These are phyloP conservation scores for Syngnathoides biaculeatus DNA, from an alignment of 2,113 vertebrate species.

Conservation along the genomic window DNA sequence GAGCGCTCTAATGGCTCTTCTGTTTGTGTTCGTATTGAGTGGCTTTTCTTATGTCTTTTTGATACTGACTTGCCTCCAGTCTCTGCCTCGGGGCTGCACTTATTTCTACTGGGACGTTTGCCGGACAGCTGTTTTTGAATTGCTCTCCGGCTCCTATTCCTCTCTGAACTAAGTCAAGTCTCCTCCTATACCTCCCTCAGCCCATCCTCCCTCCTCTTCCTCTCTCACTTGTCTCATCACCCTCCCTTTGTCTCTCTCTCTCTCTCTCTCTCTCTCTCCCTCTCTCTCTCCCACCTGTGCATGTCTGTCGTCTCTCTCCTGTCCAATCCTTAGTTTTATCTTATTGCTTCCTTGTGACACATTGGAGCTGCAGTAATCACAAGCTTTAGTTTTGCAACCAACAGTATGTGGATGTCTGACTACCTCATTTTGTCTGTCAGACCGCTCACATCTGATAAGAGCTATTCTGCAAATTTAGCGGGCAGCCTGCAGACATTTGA, in stretches of 20 bases:
- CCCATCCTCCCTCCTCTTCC: constrained; percentile 17
- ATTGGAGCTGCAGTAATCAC: constrained; percentile 27
- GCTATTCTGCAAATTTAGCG: constrained; percentile 38
- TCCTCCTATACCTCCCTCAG: constrained; percentile 59
- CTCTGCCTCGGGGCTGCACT: constrained; percentile 55
- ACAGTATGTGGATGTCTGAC: constrained; percentile 15
- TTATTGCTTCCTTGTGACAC: constrained; percentile 28
- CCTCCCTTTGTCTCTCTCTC: constrained; percentile 11
- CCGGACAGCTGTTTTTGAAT: constrained; percentile 77
- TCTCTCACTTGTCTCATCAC: constrained; percentile 26
- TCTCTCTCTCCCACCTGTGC: constrained; percentile 68
- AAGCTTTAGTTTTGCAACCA: constrained; percentile 18
- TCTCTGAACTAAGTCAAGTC: constrained; percentile 57
- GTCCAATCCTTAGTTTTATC: constrained; percentile 26
- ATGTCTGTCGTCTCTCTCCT: constrained; percentile 49
- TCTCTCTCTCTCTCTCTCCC: constrained; percentile 14
- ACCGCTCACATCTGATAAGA: constrained; percentile 52
- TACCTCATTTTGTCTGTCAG: constrained; percentile 27
- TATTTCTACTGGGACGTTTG: constrained; percentile 68
- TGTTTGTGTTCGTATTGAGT: constrained; percentile 22
- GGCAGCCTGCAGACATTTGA: constrained; percentile 38
- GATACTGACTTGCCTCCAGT: constrained; percentile 48
- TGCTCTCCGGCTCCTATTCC: constrained; percentile 63
- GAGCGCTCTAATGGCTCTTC: constrained; percentile 8
- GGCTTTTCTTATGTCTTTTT: constrained; percentile 50